Percentiles rank a stretch among this genome's conserved stretches.
Conservation (phyloP, 2,797 vertebrate genomes). For the Acipenser transmontanus region DNA sequence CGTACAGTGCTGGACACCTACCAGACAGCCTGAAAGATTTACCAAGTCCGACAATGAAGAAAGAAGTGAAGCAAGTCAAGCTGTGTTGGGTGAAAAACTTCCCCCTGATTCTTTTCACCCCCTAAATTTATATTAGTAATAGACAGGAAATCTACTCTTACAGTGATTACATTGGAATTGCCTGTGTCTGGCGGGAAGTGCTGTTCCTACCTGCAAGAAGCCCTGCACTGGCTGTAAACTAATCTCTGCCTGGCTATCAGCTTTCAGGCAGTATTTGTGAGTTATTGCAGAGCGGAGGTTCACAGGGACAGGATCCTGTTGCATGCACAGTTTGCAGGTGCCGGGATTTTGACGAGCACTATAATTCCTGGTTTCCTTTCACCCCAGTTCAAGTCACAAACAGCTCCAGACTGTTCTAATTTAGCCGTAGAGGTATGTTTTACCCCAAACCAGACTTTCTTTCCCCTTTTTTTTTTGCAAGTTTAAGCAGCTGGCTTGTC, state of each 20-base stretch:
- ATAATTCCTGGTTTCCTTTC: conserved; percentile 33
- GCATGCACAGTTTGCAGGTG: conserved; percentile 21
- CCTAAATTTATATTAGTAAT: conserved; percentile 32
- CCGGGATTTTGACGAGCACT: conserved; percentile 36
- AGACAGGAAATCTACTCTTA: conserved; percentile 63
- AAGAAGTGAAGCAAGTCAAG: no score
- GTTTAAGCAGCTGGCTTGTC: conserved; percentile 51
- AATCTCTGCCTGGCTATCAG: conserved; percentile 53
- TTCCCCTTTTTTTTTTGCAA: conserved; percentile 41
- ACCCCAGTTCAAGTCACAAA: conserved; percentile 31
- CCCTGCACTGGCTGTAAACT: conserved; percentile 49
- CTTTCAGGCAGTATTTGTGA: conserved; percentile 57
- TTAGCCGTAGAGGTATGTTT: conserved; percentile 40
- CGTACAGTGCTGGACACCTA: no score
- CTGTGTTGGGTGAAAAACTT: no score
- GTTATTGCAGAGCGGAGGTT: conserved; percentile 52
- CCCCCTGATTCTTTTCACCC: conserved; percentile 15
- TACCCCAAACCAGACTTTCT: conserved; percentile 31
- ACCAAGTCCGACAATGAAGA: no score
- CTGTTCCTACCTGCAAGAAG: conserved; percentile 37
- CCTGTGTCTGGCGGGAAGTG: conserved; percentile 57
- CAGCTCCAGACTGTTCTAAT: conserved; percentile 59
- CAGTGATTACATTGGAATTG: conserved; percentile 44
- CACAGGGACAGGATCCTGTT: conserved; percentile 29
- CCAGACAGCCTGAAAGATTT: no score